Evolutionary conservation across 2,113 vertebrate species (phyloP), one percentile per base, ranked within the genome.

Genomic region (Zosterops pallidus): DNA sequence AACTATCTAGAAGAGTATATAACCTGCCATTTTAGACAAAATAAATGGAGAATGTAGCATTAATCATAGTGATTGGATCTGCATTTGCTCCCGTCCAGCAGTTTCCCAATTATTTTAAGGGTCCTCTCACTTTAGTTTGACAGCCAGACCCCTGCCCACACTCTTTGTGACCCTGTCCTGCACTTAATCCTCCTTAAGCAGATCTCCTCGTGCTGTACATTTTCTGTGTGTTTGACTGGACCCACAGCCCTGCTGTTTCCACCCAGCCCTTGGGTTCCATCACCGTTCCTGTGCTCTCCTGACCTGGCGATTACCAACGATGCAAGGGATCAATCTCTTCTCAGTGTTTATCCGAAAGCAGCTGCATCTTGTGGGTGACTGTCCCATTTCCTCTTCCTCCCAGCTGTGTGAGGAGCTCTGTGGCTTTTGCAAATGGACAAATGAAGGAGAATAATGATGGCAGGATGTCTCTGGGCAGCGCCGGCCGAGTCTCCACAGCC

Each of bases 171-270:
- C 41, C 31, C 50, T 56, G 26, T n/a, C 12, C 25, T 44, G 74
- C 39, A 1, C 25, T 65, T 31, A 19, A 19, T 59, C 56, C 29
- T 12, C 55, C 29, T 33, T 6, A 31, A 69, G 14, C 14, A 39
- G 55, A 44, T 70, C 25, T 47, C 28, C 23, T 79, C 33, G 20
- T 81, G 22, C 37, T 53, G 17, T 6, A 6, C 23, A 9, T 19
- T 35, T 14, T 14, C 9, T 23, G 10, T 46, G 39, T 14, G 19
- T 29, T 22, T 65, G 65, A 1, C 42, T 49, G 55, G 9, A 14
- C 23, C 52, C 11, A 19, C 3, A 24, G n/a, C 39, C 33, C 37
- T 0, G 3, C 29, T 42, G 0, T 42, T 39, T 65, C 14, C 12
- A 33, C 26, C 44, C 28, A 5, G 7, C 3, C 11, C 63, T 31